Evolutionary conservation across 2,888 invertebrate genomes (phyloP).

Genomic region (Orchestes rusci): DNA sequence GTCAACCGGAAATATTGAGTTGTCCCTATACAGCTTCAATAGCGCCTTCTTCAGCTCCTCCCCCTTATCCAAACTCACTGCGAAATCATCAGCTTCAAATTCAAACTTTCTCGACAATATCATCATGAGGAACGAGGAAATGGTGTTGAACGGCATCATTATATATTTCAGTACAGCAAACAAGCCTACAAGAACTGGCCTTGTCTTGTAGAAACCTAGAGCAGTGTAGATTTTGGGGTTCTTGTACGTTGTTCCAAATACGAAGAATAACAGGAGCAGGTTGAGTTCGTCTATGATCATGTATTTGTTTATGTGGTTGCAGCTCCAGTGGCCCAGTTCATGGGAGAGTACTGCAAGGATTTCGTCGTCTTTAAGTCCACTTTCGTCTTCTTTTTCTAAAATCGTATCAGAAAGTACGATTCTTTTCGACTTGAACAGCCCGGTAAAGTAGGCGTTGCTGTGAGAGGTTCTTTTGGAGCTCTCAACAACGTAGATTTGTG

Average conservation of each 20-base stretch:
- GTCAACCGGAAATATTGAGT: constrained; percentile 90
- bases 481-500: constrained; percentile 92
- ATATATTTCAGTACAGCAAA: constrained; percentile 85
- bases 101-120: constrained; percentile 83
- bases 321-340: constrained; percentile 96
- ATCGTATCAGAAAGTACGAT: constrained; percentile 97
- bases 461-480: constrained; percentile 96
- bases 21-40: constrained; percentile 90
- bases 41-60: constrained; percentile 73
- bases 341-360: constrained; percentile 92
- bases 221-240: constrained; percentile 74
- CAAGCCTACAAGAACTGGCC: constrained; percentile 88
- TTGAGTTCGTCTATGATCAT: constrained; percentile 76
- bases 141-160: constrained; percentile 85
- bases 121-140: constrained; percentile 79
- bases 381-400: constrained; percentile 64
- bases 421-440: constrained; percentile 92
- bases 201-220: constrained; percentile 75
- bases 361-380: constrained; percentile 81
- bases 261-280: constrained; percentile 57
- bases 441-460: constrained; percentile 97
- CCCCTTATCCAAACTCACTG: constrained; percentile 70
- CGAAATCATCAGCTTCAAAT: constrained; percentile 94
- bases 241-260: constrained; percentile 59
- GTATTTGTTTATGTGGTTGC: constrained; percentile 82